Evolutionary conservation across 2,888 invertebrate species (phyloP), one percentile per base, ranked within the genome.

Genomic region (Piscicola geometra): DNA sequence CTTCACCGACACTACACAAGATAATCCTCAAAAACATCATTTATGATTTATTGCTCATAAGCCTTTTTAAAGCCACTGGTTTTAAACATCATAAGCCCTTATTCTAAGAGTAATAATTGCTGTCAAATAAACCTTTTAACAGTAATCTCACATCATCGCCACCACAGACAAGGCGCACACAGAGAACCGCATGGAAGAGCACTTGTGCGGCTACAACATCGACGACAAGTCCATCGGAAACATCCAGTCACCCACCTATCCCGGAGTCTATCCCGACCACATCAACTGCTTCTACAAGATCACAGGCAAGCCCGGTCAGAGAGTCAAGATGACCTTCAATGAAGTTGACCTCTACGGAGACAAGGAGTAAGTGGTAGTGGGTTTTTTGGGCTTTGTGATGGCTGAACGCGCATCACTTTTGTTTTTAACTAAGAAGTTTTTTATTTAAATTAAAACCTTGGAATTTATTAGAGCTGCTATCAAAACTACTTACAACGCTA

Each of bases 211-310:
- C 15, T 77, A 78, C 76, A 78, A 60, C 25, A 78, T 80, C 47
- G 56, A 71, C 36, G 64, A 64, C 60, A 75, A 60, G 64, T 25
- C 70, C 36, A 60, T 32, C 1, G 98, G 98, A 75, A 90, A 90
- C 83, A 91, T 99, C 83, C 88, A 95, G 83, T 95, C 98, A 77
- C 97, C 98, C 79, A 99, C 99, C 79, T 99, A 99, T 89, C 99
- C 99, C 79, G 99, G 99, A 81, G 92, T 94, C 83, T 99, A 99
- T 88, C 98, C 99, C 81, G 97, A 97, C 88, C 93, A 94, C 87
- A 90, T 96, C 84, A 89, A 89, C 82, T 98, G 97, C 89, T 82
- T 80, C 75, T 87, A 87, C 81, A 91, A 92, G 87, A 93, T 99
- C 88, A 90, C 92, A 83, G 98, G 98, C 74, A 90, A 90, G 84